Conservation (phyloP, 2,888 invertebrate species). For the Heliconius cydno region DNA sequence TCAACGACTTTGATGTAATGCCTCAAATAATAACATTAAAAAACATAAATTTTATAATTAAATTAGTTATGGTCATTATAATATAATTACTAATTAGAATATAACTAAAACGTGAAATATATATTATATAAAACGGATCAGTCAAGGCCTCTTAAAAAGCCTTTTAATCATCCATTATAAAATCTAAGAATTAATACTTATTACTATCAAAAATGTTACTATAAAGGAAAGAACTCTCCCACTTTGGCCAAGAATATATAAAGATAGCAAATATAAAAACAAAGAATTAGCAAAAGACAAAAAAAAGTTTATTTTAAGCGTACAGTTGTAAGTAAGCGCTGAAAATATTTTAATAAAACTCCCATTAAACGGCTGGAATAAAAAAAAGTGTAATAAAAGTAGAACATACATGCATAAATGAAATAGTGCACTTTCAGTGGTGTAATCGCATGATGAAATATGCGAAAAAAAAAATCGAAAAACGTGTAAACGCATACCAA, state of each 20-base stretch:
- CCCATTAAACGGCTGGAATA: not conserved
- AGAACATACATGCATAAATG: not conserved
- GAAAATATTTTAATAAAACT: slow-evolving; percentile 11
- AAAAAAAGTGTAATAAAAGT: not conserved
- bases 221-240: not conserved
- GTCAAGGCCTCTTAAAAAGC: too few species aligned
- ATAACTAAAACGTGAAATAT: not conserved
- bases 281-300: not conserved
- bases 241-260: not conserved
- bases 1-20: not conserved
- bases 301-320: not conserved
- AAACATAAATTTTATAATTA: not conserved
- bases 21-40: not conserved
- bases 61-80: not conserved
- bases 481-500: slow-evolving; percentile 12
- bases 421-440: not conserved
- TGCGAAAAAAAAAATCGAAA: not conserved
- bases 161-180: not conserved
- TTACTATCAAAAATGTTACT: not conserved
- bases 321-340: not conserved
- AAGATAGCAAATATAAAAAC: not conserved
- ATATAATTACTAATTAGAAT: not conserved
- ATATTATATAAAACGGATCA: too few species aligned
- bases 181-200: not conserved
- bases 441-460: slow-evolving; percentile 10